phyloP scores from a whole-genome alignment of 2,888 invertebrate species.

The Altica lythri region DNA sequence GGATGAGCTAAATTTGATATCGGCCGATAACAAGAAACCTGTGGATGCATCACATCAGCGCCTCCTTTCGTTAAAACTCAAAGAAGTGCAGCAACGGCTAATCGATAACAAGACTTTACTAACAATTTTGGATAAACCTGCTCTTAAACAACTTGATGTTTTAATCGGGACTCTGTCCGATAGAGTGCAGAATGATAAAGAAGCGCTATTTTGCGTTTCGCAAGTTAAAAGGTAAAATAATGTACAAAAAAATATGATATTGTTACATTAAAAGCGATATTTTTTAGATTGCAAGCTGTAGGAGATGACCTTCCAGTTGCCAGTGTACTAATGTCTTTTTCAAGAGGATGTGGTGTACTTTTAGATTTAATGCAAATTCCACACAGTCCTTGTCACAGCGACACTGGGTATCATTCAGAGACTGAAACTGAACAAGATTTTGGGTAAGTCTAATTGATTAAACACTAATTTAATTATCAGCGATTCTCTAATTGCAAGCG shows the following conservation, averaged over 20 bases:
- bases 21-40: slow-evolving; percentile 62
- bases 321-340: slow-evolving; percentile 73
- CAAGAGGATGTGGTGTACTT: slow-evolving; percentile 75
- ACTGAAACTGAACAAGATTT: slow-evolving; percentile 62
- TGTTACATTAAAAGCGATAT: neutral
- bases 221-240: slow-evolving; percentile 67
- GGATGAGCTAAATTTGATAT: slow-evolving; percentile 71
- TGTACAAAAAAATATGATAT: neutral
- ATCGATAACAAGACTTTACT: slow-evolving; percentile 90
- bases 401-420: slow-evolving; percentile 81
- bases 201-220: slow-evolving; percentile 75
- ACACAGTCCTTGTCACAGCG: slow-evolving; percentile 66
- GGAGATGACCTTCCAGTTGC: slow-evolving; percentile 67
- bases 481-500: too few species aligned
- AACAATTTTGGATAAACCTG: slow-evolving; percentile 82
- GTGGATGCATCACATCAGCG: slow-evolving; percentile 89
- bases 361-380: slow-evolving; percentile 72
- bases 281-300: slow-evolving; percentile 50
- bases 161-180: slow-evolving; percentile 73
- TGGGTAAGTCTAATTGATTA: slow-evolving; percentile 52
- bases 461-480: too few species aligned
- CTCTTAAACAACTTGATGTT: slow-evolving; percentile 73
- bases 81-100: slow-evolving; percentile 85
- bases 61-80: slow-evolving; percentile 79
- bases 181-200: slow-evolving; percentile 89